phyloP scores from a whole-genome alignment of 2,888 invertebrate genomes.

The Heliconius erato region DNA sequence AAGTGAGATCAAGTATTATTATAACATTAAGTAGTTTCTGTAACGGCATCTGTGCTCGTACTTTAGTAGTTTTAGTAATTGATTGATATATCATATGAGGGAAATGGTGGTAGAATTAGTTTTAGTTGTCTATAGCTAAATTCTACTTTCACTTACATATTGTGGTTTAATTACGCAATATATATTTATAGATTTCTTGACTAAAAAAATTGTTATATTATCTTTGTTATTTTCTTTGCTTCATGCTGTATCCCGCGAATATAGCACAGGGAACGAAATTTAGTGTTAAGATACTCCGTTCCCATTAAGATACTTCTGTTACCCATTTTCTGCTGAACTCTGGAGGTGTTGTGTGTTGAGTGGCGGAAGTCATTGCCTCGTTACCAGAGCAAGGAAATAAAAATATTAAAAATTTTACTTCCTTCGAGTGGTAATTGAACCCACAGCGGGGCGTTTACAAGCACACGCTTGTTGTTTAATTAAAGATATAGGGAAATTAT shows the following conservation, averaged over 20 bases:
- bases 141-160: background rate
- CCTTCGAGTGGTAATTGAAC: too few species aligned
- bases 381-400: too few species aligned
- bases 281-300: background rate
- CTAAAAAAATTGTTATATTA: background rate
- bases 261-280: background rate
- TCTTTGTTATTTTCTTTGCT: too few species aligned
- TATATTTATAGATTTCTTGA: background rate
- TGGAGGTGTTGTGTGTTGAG: too few species aligned
- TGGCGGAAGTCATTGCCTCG: too few species aligned
- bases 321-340: too few species aligned
- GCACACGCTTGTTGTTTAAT: too few species aligned
- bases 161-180: background rate
- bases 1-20: slow-evolving; percentile 11
- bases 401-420: too few species aligned
- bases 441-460: too few species aligned
- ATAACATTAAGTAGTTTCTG: slow-evolving; percentile 9
- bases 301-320: too few species aligned
- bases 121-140: background rate
- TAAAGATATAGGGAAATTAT: too few species aligned
- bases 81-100: slow-evolving; percentile 14
- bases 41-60: slow-evolving; percentile 4
- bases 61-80: slow-evolving; percentile 21
- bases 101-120: background rate
- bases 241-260: too few species aligned